Evolutionary conservation across 2,113 vertebrate genomes (phyloP), one percentile per base, ranked within the genome.

Genomic region (Gadus macrocephalus): DNA sequence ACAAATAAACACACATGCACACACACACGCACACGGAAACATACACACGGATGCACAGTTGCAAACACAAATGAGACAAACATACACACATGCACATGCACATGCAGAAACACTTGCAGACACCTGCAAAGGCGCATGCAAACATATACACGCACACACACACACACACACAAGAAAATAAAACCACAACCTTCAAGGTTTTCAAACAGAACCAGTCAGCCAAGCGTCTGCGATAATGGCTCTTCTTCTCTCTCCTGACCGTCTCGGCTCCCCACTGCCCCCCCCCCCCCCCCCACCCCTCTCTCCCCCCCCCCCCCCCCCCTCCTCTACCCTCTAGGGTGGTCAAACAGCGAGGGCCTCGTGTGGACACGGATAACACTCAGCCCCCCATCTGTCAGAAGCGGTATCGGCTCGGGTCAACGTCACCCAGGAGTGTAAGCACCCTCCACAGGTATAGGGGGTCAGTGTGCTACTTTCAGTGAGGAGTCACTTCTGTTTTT

Each of bases 381-480:
- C 42, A 1, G 42, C 11, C 42, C 42, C 42, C 42, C 42, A 14
- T 77, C 80, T 74, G 79, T 81, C 70, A 72, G 70, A 35, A 74
- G 67, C 42, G 68, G 59, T 19, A 61, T 65, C 71, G 66, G 22
- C 66, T 49, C 63, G 62, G 82, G 83, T 87, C 85, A 82, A 60
- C 80, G 75, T 72, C 71, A 67, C 16, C 72, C 69, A 59, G 81
- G 70, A 27, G 63, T 72, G 63, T 27, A 35, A 62, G 64, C 71
- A 73, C 72, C 84, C 67, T 79, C 79, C 78, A 22, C 56, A 70
- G 70, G 56, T 49, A 49, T 49, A 82, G 76, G 16, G 25, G 88
- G 87, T 87, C 84, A 83, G 73, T 85, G 86, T 87, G 81, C 85
- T 89, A 89, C 78, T 89, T 91, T 82, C 84, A 82, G 76, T 78